These are phyloP conservation scores for Antigone vipio DNA, from an alignment of 2,113 vertebrate species.

Conservation along the genomic window DNA sequence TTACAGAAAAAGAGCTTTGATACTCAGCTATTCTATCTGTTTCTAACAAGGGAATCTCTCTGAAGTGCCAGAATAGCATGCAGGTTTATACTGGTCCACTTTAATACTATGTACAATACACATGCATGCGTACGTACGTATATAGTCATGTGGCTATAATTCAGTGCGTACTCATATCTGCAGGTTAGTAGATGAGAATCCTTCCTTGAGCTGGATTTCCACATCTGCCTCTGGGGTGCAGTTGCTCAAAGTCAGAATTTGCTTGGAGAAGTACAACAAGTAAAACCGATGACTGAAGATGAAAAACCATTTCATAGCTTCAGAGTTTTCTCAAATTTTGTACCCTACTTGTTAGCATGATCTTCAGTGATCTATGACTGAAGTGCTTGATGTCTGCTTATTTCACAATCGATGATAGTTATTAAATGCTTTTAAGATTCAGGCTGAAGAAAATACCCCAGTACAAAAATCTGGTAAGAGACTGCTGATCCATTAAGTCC, in stretches of 20 bases:
- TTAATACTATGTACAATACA: neutral
- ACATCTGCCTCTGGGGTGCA: neutral
- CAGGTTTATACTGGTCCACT: neutral
- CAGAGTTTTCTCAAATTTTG: neutral
- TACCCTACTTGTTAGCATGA: neutral
- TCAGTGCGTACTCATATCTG: neutral
- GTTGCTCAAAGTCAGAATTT: neutral
- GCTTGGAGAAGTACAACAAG: neutral
- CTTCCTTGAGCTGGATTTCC: neutral
- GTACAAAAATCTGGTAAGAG: neutral
- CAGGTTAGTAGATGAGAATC: neutral
- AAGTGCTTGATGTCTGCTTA: neutral
- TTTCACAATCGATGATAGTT: neutral
- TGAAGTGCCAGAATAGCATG: neutral
- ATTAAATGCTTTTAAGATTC: neutral
- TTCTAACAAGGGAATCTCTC: neutral
- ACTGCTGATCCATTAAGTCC: neutral
- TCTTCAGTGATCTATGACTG: neutral
- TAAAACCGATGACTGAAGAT: neutral
- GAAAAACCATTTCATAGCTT: neutral
- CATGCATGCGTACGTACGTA: accelerated
- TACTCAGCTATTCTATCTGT: neutral
- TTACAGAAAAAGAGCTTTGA: neutral
- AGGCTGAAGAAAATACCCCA: neutral
- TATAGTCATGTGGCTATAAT: too few relatives aligned